Conservation (phyloP, 1,140 invertebrate species). For the Drosophila orosa region DNA sequence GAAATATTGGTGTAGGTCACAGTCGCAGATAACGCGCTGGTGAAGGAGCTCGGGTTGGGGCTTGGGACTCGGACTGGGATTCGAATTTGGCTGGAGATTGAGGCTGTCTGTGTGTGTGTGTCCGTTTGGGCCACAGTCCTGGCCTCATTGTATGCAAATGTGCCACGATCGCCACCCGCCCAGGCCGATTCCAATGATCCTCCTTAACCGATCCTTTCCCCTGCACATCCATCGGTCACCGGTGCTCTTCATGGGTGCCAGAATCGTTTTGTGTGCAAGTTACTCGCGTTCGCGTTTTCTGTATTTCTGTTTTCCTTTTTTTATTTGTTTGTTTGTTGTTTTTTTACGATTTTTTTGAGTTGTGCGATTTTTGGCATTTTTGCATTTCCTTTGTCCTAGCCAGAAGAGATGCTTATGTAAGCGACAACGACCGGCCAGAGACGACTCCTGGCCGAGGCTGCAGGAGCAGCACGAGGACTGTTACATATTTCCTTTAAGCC, state of each 20-base stretch:
- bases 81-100: constrained; percentile 7
- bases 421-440: constrained; percentile 24
- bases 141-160: constrained; percentile 84
- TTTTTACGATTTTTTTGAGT: constrained; percentile 67
- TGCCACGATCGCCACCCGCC: constrained; percentile 81
- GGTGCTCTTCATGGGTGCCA: constrained; percentile 76
- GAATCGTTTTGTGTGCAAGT: constrained; percentile 79
- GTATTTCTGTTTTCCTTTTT: constrained; percentile 26
- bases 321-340: constrained; percentile 19
- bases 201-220: constrained; percentile 4
- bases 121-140: constrained; percentile 54
- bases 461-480: constrained; percentile 65
- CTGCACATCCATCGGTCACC: constrained; percentile 26
- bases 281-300: constrained; percentile 55
- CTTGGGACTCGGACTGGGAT: neutral
- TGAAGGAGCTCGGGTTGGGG: constrained; percentile 32
- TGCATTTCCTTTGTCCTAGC: constrained; percentile 78
- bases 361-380: constrained; percentile 83
- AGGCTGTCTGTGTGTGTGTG: constrained; percentile 11
- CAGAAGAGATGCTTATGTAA: constrained; percentile 67
- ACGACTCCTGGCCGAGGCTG: constrained; percentile 45
- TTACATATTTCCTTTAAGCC: constrained; percentile 64
- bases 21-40: constrained; percentile 82
- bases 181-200: constrained; percentile 58
- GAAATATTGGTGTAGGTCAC: constrained; percentile 85